Evolutionary conservation across 2,888 invertebrate species (phyloP).

Genomic region (Cerceris rybyensis): DNA sequence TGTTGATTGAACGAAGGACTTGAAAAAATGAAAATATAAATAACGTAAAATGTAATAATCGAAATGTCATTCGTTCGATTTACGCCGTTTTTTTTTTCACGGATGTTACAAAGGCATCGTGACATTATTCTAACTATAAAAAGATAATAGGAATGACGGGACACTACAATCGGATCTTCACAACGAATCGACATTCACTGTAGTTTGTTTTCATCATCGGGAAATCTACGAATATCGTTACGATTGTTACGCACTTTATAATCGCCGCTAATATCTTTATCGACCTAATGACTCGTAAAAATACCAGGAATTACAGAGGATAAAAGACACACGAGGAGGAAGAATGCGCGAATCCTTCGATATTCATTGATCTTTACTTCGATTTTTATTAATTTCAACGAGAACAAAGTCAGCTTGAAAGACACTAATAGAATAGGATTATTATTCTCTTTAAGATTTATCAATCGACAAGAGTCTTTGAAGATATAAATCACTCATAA

Average conservation of each 20-base stretch:
- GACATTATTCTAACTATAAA: constrained; percentile 48
- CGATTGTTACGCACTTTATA: constrained; percentile 1
- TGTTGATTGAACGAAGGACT: constrained; percentile 5
- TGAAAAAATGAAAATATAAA: not conserved
- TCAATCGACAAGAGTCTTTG: too few species aligned
- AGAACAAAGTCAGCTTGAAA: not conserved
- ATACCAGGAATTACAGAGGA: constrained; percentile 36
- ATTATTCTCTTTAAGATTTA: too few species aligned
- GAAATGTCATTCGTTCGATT: constrained; percentile 17
- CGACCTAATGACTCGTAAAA: constrained; percentile 35
- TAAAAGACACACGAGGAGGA: constrained; percentile 28
- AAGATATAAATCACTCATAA: too few species aligned
- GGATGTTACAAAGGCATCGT: constrained; percentile 36
- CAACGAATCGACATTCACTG: not conserved
- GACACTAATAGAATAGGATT: not conserved
- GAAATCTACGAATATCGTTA: constrained; percentile 22
- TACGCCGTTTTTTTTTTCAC: not conserved
- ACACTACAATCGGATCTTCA: constrained; percentile 40
- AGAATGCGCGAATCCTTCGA: constrained; percentile 16
- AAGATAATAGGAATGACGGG: constrained; percentile 48
- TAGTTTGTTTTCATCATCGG: constrained; percentile 11
- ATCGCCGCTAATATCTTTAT: constrained; percentile 14
- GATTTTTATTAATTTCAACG: not conserved
- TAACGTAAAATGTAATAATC: constrained; percentile 14
- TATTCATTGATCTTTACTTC: not conserved